Percentiles rank a stretch among this genome's conserved stretches.
Evolutionary conservation across 2,888 invertebrate species (phyloP).

Genomic region (Carterocephalus palaemon): DNA sequence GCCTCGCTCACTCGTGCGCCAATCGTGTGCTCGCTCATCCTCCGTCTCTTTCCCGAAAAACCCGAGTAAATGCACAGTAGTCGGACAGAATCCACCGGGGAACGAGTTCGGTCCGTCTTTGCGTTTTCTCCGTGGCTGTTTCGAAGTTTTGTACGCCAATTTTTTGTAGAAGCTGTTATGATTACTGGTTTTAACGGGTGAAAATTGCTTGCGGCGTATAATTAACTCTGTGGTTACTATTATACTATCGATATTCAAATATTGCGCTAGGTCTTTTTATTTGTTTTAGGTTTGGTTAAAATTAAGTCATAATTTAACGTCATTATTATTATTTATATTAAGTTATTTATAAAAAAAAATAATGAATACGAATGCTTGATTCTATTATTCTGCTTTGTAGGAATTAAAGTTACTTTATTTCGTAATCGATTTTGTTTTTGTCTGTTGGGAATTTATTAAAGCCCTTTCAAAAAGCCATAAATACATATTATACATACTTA

Average conservation of each 20-base stretch:
- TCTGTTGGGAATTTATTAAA: too few species aligned
- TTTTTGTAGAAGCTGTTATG: constrained; percentile 59
- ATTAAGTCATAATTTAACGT: too few species aligned
- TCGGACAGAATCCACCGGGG: constrained; percentile 58
- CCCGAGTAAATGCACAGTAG: constrained; percentile 68
- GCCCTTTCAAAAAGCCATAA: too few species aligned
- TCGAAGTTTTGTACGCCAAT: constrained; percentile 59
- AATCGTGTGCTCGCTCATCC: constrained; percentile 21
- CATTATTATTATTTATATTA: too few species aligned
- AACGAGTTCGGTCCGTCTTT: constrained; percentile 71
- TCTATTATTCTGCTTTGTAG: too few species aligned
- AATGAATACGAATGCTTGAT: too few species aligned
- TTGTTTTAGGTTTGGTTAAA: too few species aligned
- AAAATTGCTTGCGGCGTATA: constrained; percentile 57
- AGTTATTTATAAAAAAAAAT: too few species aligned
- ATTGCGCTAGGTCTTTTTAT: not conserved
- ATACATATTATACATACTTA: too few species aligned
- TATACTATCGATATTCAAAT: constrained; percentile 24
- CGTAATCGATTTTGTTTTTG: too few species aligned
- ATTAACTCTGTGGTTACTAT: constrained; percentile 56
- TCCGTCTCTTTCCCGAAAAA: constrained; percentile 41
- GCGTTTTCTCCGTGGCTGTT: constrained; percentile 63
- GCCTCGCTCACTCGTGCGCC: constrained; percentile 42
- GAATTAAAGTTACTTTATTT: too few species aligned
- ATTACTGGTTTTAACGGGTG: constrained; percentile 60